These are phyloP conservation scores for Agrochola macilenta DNA, from an alignment of 2,888 invertebrate species.

Conservation along the genomic window DNA sequence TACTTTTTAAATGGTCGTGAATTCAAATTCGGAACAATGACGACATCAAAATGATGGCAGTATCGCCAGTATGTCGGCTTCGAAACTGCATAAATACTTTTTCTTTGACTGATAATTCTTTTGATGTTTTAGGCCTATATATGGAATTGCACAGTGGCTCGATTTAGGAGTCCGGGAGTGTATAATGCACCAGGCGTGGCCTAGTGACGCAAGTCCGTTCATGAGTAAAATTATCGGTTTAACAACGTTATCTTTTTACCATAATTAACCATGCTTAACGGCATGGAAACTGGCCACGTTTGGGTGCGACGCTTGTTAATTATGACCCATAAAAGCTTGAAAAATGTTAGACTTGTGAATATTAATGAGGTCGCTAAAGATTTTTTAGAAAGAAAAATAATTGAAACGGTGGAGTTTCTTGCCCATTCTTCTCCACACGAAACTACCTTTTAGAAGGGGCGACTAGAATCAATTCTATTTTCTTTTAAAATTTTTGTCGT, in stretches of 20 bases:
- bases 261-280: constrained; percentile 58
- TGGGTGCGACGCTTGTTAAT: constrained; percentile 38
- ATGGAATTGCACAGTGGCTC: neutral
- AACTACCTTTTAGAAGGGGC: too few relatives aligned
- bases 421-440: too few relatives aligned
- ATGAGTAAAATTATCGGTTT: constrained; percentile 48
- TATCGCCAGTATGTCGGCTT: neutral
- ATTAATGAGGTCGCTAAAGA: constrained; percentile 21
- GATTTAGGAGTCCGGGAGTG: neutral
- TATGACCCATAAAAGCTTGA: constrained; percentile 45
- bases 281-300: constrained; percentile 52
- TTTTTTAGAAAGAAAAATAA: neutral
- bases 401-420: neutral
- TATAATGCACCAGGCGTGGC: constrained; percentile 18
- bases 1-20: neutral
- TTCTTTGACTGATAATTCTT: neutral
- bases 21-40: neutral
- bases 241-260: constrained; percentile 56
- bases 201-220: constrained; percentile 44
- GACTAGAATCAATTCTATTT: too few relatives aligned
- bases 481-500: too few relatives aligned
- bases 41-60: neutral
- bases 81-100: neutral
- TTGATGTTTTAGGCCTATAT: neutral
- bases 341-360: constrained; percentile 31